These are phyloP conservation scores for Thunnus thynnus DNA, from an alignment of 2,113 vertebrate genomes.

Conservation along the genomic window DNA sequence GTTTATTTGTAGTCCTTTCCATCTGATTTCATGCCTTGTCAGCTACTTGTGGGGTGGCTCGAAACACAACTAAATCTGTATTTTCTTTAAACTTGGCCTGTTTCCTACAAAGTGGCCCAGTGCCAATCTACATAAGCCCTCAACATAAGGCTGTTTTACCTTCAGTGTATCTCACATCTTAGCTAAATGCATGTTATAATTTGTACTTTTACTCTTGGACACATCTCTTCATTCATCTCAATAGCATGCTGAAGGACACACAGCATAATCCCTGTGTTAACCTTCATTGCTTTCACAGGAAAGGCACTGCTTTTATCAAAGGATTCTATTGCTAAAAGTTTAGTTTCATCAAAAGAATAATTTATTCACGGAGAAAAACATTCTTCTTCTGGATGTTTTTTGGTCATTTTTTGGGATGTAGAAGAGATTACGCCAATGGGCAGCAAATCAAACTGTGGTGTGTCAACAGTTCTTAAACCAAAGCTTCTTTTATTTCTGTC, in stretches of 20 bases:
- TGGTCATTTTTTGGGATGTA: neutral
- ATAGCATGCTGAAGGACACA: neutral
- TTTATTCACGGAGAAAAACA: neutral
- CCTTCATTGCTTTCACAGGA: neutral
- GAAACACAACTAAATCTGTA: constrained; percentile 40
- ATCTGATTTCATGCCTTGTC: constrained; percentile 66
- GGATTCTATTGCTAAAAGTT: neutral
- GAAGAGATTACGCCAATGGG: no score
- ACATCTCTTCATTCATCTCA: neutral
- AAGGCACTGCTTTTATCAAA: neutral
- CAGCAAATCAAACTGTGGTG: neutral
- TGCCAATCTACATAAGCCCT: constrained; percentile 25
- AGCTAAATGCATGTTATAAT: neutral
- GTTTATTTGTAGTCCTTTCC: constrained; percentile 56
- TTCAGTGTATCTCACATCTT: constrained; percentile 1
- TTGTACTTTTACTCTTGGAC: no score
- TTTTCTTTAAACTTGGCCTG: constrained; percentile 49
- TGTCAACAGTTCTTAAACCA: neutral
- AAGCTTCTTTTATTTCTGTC: neutral
- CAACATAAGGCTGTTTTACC: constrained; percentile 8
- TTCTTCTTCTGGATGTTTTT: neutral
- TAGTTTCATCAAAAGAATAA: neutral
- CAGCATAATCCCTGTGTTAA: neutral
- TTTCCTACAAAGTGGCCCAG: constrained; percentile 39
- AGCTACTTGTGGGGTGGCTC: constrained; percentile 20